Percentiles rank a stretch among this genome's conserved stretches.
Evolutionary conservation across 64 coral and sea anemone species (phyloP).

Genomic region (Trachythela sp.): DNA sequence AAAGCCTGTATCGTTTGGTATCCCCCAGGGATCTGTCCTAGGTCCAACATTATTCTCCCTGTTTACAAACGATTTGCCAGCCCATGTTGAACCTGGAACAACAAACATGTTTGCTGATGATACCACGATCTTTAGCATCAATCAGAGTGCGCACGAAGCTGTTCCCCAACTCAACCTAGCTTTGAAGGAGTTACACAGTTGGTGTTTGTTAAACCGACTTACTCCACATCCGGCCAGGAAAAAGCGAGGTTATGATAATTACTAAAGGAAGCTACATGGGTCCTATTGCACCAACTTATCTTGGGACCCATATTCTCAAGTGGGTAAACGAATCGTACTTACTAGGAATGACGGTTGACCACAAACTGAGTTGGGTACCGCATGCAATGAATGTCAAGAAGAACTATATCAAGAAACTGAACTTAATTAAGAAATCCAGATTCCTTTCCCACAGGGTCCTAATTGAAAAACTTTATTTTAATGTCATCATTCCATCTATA

Average conservation of each 20-base stretch:
- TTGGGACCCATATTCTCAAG: too few relatives aligned
- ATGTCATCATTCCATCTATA: background rate
- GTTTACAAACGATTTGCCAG: background rate
- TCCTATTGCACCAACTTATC: too few relatives aligned
- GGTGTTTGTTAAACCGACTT: too few relatives aligned
- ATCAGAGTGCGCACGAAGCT: background rate
- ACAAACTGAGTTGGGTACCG: slow-evolving; percentile 17
- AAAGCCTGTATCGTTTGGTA: background rate
- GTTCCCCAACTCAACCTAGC: background rate
- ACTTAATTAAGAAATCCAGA: slow-evolving; percentile 16
- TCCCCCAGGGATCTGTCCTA: background rate
- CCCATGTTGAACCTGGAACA: background rate
- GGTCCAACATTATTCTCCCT: background rate
- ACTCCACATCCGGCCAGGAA: too few relatives aligned
- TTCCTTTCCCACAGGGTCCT: slow-evolving; percentile 13
- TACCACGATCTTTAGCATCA: background rate
- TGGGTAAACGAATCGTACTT: background rate
- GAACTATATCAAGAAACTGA: slow-evolving; percentile 2
- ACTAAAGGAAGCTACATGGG: too few relatives aligned
- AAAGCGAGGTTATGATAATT: too few relatives aligned
- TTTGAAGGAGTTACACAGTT: too few relatives aligned
- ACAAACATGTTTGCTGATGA: background rate
- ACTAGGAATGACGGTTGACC: background rate
- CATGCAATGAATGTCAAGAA: background rate
- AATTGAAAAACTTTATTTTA: background rate